phyloP scores from a whole-genome alignment of 2,113 vertebrate species.

The cat (Felis catus) region DNA sequence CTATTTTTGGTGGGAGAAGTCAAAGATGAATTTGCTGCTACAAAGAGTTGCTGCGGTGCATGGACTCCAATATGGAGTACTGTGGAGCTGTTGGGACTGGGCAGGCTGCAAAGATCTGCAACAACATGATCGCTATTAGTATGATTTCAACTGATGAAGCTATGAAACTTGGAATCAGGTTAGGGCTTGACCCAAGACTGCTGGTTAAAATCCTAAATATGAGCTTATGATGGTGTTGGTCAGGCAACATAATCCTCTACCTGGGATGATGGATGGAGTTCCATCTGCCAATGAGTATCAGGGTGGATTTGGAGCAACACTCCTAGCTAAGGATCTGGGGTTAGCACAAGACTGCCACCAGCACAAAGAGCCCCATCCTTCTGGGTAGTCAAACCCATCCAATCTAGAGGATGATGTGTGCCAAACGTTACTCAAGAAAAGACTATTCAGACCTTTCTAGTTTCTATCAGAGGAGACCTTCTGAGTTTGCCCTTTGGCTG shows the following conservation, averaged over 20 bases:
- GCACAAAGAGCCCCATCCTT: constrained; percentile 92
- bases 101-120: constrained; percentile 98
- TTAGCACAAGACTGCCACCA: constrained; percentile 95
- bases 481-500: constrained; percentile 76
- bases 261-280: constrained; percentile 98
- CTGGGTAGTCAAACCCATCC: constrained; percentile 95
- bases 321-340: constrained; percentile 98
- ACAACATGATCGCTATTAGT: constrained; percentile 97
- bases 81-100: constrained; percentile 96
- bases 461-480: constrained; percentile 95
- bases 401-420: constrained; percentile 97
- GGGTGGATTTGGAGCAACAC: constrained; percentile 95
- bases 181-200: constrained; percentile 97
- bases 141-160: constrained; percentile 98
- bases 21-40: constrained; percentile 96
- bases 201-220: constrained; percentile 97
- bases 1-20: constrained; percentile 98
- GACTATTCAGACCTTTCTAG: constrained; percentile 99
- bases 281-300: constrained; percentile 97
- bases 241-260: constrained; percentile 97
- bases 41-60: constrained; percentile 94
- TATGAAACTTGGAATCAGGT: constrained; percentile 98
- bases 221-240: constrained; percentile 99
- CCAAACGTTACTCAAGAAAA: constrained; percentile 94
- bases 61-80: constrained; percentile 96